Base-by-base conservation (phyloP, 2,113 vertebrate species). In the Chaetodon trifascialis region DNA sequence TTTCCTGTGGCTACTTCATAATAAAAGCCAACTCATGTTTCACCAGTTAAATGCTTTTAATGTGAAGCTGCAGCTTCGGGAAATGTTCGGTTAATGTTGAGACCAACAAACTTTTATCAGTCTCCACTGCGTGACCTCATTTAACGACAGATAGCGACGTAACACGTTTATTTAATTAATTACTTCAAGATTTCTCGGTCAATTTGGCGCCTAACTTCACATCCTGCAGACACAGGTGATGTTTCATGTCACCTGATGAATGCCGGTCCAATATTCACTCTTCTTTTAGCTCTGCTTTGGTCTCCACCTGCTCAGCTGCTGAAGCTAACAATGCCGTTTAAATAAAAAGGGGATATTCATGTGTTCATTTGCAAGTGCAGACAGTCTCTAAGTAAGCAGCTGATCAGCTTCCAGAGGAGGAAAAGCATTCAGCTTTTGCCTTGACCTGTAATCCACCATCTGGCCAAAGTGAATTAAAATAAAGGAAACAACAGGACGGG, bases 361-460 rank as follows among this genome's bases (percentile, higher is more conserved):
- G 51, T 58, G 16, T 23, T 44, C 0, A 38, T 34, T 34, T 52
- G 16, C 25, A 17, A 34, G 55, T 46, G 23, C 34, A 66, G 30
- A 65, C 0, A 21, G 30, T 47, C 8, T 30, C 21, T 49, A 51
- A 63, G 54, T 2, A 47, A 69, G 23, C 17, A 46, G 49, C 16
- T 4, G 7, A 34, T 51, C 71, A 58, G 25, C 34, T 17, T 74
- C 56, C 63, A 52, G n/a, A 64, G 11, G 59, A 83, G 58, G 17
- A 30, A 30, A 30, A 30, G 56, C 58, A 5, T 51, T 75, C 55
- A 76, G 68, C 23, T 40, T 77, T 56, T 21, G 30, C 58, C 72
- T 12, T 77, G 83, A 86, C 75, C 88, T 82, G 70, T 76, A 82
- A 90, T 76, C 69, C 59, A 59, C 79, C 80, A 76, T 88, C 82